Conservation (phyloP, 2,113 vertebrate genomes). For the Sinocyclocheilus rhinocerous region DNA sequence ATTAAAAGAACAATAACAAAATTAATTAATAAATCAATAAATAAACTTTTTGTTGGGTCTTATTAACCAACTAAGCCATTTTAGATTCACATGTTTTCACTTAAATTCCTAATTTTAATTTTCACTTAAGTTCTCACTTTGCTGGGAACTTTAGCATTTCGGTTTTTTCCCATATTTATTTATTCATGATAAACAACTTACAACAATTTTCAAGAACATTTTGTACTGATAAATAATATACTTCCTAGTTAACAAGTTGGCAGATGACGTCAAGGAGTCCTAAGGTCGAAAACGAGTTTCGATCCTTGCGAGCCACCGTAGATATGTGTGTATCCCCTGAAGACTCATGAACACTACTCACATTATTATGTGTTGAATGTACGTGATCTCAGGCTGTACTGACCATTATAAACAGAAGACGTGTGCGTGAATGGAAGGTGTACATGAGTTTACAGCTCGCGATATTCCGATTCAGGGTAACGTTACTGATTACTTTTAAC, state of each 20-base stretch:
- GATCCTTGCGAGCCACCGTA: conserved; percentile 37
- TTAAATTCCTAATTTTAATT: not conserved
- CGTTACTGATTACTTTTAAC: not conserved
- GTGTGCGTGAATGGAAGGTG: not conserved
- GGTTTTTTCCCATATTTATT: not conserved
- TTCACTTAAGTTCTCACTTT: not conserved
- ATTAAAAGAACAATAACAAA: not conserved
- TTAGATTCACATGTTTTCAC: not conserved
- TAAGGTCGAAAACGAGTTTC: not conserved
- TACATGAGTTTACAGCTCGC: not conserved
- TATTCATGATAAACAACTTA: not conserved
- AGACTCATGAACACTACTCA: not conserved
- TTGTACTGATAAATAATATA: not conserved
- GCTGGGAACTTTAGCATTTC: not conserved
- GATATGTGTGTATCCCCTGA: not conserved
- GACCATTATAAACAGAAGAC: not conserved
- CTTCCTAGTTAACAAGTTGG: not conserved
- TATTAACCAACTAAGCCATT: not conserved
- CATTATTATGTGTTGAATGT: not conserved
- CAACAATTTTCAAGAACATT: not conserved
- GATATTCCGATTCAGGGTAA: not conserved
- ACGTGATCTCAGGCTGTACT: not conserved
- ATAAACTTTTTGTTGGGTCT: not conserved
- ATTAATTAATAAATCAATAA: not conserved
- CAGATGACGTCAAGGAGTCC: not conserved